Evolutionary conservation across 64 coral and sea anemone species (phyloP), one percentile per base, ranked within the genome.

Genomic region (Catalaphyllia jardinei): DNA sequence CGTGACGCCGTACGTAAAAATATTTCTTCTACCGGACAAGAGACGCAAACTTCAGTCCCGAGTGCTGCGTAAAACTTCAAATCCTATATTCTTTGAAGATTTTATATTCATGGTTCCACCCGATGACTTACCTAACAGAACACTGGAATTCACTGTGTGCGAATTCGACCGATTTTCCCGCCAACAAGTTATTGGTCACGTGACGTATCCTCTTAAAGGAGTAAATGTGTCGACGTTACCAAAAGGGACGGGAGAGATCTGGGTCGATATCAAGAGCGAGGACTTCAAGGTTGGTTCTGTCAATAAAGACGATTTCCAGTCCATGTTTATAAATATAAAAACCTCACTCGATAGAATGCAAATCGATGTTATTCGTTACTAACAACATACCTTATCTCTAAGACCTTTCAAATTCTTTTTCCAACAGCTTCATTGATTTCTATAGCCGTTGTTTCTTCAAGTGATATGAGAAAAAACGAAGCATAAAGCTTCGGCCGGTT

Each of bases 141-240:
- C 88, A 7, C 67, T 99, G 3, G 95, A 88, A 52, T 95, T 99
- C 27, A 91, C 94, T 27, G 88, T 99, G 28, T 95, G 92, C 61
- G 94, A 99, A 75, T 95, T 95, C 49, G 97, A 99, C 79, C 87
- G 94, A 29, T 99, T 99, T 77, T 99, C 97, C 77, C 93, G 97
- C 27, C 97, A 99, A 72, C 94, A 95, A 75, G 88, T 95, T 55
- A 89, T 99, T 30, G 97, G 97, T 76, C 94, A 95, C 33, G 97
- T 99, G 79, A n/a, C 69, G 13, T 93, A 91, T 86, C 77, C 90
- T 1, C 74, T 99, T 52, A 87, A 84, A 31, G 77, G 75, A 19
- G 77, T 59, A 8, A 92, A 99, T 4, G 42, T 74, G 17, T 25
- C 95, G 24, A 71, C 62, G 14, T 74, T 49, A 51, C 29, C 52